A percentile compares a stretch with the other conserved stretches of the same genome.
These are phyloP conservation scores for Holocentrus rufus DNA, from an alignment of 2,797 vertebrate species.

Conservation along the genomic window DNA sequence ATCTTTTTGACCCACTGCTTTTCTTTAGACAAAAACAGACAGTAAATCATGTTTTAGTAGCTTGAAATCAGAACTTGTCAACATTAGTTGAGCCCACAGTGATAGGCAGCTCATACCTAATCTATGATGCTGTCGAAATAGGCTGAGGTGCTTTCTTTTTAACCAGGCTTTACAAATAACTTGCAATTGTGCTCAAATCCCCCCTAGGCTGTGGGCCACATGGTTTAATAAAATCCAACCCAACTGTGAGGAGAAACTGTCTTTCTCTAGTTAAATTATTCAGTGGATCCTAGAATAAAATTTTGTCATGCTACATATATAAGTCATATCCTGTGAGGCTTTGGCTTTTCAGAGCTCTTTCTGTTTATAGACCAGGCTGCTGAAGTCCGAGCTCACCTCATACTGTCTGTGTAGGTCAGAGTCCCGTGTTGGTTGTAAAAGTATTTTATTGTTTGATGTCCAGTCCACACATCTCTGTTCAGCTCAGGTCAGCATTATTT, in stretches of 20 bases:
- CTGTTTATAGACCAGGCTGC: background rate
- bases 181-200: slow-evolving; percentile 3
- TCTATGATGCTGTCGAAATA: background rate
- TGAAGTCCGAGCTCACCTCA: background rate
- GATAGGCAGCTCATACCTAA: background rate
- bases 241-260: too few relatives aligned
- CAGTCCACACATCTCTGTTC: background rate
- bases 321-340: too few relatives aligned
- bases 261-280: slow-evolving; percentile 37
- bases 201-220: slow-evolving; percentile 7
- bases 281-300: slow-evolving; percentile 3
- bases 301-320: background rate
- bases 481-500: background rate
- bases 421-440: background rate
- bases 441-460: slow-evolving; percentile 12
- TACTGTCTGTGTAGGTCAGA: too few relatives aligned
- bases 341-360: background rate
- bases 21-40: too few relatives aligned
- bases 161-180: background rate
- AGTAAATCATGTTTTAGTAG: too few relatives aligned
- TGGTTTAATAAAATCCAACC: slow-evolving; percentile 16
- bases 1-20: too few relatives aligned
- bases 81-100: too few relatives aligned
- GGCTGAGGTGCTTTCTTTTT: background rate
- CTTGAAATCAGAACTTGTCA: too few relatives aligned